A percentile compares a stretch with the other conserved stretches of the same genome.
Evolutionary conservation across 2,113 vertebrate species (phyloP).

Genomic region (Ictalurus punctatus): DNA sequence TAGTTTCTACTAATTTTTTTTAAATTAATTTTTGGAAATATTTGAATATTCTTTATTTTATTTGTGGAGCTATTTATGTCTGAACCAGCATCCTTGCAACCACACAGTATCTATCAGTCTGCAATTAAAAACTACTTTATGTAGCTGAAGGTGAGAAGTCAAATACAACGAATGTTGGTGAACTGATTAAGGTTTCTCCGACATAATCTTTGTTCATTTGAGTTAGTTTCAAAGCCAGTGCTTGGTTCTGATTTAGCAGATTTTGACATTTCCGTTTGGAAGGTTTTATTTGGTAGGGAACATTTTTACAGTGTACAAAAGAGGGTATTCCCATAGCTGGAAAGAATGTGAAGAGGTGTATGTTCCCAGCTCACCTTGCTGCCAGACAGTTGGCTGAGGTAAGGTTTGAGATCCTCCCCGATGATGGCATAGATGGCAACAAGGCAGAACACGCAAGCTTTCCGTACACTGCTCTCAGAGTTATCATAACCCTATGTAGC

Average conservation of each 20-base stretch:
- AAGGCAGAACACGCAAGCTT: conserved; percentile 96
- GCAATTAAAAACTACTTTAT: background rate
- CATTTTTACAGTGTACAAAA: background rate
- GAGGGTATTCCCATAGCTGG: background rate
- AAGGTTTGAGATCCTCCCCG: conserved; percentile 94
- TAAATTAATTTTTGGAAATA: background rate
- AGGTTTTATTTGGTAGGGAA: background rate
- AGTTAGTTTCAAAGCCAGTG: background rate
- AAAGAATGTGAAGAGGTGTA: background rate
- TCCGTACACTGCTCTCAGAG: conserved; percentile 95
- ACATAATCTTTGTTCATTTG: background rate
- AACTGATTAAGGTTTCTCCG: background rate
- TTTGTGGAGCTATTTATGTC: background rate
- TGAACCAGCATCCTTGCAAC: background rate
- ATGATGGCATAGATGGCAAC: conserved; percentile 93
- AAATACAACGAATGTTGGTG: background rate
- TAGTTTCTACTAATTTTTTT: background rate
- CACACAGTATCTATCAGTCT: background rate
- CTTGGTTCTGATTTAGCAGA: background rate
- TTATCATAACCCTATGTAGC: conserved; percentile 90
- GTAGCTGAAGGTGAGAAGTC: background rate
- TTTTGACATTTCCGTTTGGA: background rate
- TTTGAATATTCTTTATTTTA: background rate
- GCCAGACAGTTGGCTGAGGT: conserved; percentile 93
- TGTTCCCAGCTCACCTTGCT: conserved; percentile 83